Base-by-base conservation (phyloP, 2,888 invertebrate species). In the Xanthia icteritia region DNA sequence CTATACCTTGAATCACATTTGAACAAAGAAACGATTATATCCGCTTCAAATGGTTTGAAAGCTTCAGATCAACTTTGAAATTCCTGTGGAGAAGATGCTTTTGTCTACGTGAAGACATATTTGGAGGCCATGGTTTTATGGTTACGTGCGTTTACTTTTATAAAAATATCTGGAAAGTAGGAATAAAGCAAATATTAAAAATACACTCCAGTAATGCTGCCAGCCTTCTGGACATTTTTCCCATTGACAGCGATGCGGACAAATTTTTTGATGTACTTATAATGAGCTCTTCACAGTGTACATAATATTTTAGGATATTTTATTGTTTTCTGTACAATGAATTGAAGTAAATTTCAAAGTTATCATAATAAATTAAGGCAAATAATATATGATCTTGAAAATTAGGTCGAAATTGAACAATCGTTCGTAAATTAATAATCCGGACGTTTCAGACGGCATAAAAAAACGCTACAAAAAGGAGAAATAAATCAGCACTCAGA, bases 11-110 rank as follows among this genome's bases (percentile, higher is more conserved):
- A 84, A 77, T 84, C 81, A 81, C 73, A 81, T 67, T 77, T 73
- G 84, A 77, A 83, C 83, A 83, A 83, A 77, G 84, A 77, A 84
- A 77, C 81, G 81, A 77, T 83, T 83, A 83, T 65, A 77, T 83
- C 63, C 68, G 81, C 84, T 72, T 81, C 77, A 84, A 84, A 84
- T 77, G 81, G 42, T 58, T 81, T 74, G 73, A 84, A 84, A 83
- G 84, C 65, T 81, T 68, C 45, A 54, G 68, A 84, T 81, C 73
- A 71, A 81, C 81, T 73, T 81, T 68, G 77, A 72, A 69, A 80
- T 73, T 73, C 81, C 27, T 81, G 66, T 39, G 63, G 66, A 15
- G 15, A 76, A 63, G 54, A 69, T 80, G 63, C 76, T 63, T 84
- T 83, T 84, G 82, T 84, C 76, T 66, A 60, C 65, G 13, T 66